Evolutionary conservation across 2,888 invertebrate genomes (phyloP).

Genomic region (Agrotis ipsilon): DNA sequence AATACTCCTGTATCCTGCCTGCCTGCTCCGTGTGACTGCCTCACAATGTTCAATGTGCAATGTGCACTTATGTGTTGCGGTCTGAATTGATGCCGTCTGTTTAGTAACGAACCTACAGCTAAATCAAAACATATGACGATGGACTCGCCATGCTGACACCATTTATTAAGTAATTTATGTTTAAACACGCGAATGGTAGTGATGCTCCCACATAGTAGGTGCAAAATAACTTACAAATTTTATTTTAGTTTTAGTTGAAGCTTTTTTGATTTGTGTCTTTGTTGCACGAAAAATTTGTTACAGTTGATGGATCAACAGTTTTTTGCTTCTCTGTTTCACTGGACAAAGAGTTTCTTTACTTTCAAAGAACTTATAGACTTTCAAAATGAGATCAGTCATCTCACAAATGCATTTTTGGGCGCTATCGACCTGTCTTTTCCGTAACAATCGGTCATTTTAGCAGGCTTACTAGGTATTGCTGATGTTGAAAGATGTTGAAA

Average conservation of each 20-base stretch:
- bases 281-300: neutral
- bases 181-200: slow-evolving; percentile 63
- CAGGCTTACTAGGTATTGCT: too few species aligned
- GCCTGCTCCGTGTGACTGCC: slow-evolving; percentile 25
- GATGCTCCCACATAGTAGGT: slow-evolving; percentile 11
- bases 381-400: neutral
- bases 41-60: slow-evolving; percentile 27
- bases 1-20: neutral
- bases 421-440: neutral
- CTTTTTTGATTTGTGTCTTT: slow-evolving; percentile 1
- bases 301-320: neutral
- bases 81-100: slow-evolving; percentile 62
- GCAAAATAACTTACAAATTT: slow-evolving; percentile 10
- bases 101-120: slow-evolving; percentile 65
- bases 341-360: neutral
- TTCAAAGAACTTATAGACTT: neutral
- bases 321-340: neutral
- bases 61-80: slow-evolving; percentile 50
- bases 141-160: slow-evolving; percentile 71
- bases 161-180: slow-evolving; percentile 78
- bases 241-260: neutral
- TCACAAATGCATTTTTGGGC: neutral
- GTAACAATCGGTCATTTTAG: neutral
- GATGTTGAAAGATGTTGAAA: neutral
- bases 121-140: slow-evolving; percentile 76